These are phyloP conservation scores for Troilus luridus DNA, from an alignment of 2,888 invertebrate genomes.

Conservation along the genomic window DNA sequence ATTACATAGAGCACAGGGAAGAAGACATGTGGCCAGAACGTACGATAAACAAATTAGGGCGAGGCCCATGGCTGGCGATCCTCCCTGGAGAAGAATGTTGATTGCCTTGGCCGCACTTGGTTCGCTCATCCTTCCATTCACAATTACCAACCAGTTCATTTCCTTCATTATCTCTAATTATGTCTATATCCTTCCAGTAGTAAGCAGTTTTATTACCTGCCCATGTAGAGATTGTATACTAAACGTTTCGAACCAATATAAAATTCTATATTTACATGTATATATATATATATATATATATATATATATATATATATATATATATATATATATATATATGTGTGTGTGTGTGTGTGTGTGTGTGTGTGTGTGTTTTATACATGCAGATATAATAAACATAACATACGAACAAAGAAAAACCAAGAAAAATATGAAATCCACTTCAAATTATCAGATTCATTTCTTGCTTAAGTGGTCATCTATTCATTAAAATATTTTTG, in stretches of 20 bases:
- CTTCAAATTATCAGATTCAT: too few relatives aligned
- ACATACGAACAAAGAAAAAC: too few relatives aligned
- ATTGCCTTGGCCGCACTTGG: constrained; percentile 47
- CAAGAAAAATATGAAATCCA: too few relatives aligned
- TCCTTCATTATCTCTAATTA: constrained; percentile 31
- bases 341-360: too few relatives aligned
- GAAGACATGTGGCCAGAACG: background rate
- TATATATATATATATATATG: too few relatives aligned
- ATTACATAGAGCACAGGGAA: background rate
- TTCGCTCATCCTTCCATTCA: constrained; percentile 52
- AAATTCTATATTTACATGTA: background rate
- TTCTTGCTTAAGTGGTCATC: too few relatives aligned
- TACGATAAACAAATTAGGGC: constrained; percentile 41
- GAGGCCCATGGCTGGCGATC: constrained; percentile 23
- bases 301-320: too few relatives aligned
- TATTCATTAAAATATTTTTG: too few relatives aligned
- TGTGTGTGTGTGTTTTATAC: too few relatives aligned
- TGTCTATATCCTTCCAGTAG: background rate
- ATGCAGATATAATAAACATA: too few relatives aligned
- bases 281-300: background rate
- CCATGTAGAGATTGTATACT: background rate
- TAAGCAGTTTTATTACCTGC: background rate
- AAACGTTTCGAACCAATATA: background rate
- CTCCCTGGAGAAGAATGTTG: constrained; percentile 54
- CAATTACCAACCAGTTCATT: constrained; percentile 3